Percentiles rank a stretch among this genome's conserved stretches.
phyloP scores from a whole-genome alignment of 2,888 invertebrate species.

The Hyppa rectilinea region DNA sequence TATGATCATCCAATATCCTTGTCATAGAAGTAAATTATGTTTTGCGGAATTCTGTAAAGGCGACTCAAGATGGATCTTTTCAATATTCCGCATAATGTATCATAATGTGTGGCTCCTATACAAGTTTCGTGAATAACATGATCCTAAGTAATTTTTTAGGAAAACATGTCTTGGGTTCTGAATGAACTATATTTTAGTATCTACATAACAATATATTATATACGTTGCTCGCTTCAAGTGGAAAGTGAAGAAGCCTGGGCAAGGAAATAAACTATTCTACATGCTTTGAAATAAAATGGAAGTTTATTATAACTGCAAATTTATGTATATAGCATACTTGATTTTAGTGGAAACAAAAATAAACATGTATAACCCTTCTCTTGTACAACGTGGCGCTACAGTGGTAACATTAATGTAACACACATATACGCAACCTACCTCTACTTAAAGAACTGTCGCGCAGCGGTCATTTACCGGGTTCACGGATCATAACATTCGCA shows the following conservation, averaged over 20 bases:
- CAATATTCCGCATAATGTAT: slow-evolving; percentile 33
- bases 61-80: slow-evolving; percentile 37
- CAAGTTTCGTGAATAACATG: slow-evolving; percentile 37
- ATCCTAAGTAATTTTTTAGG: slow-evolving; percentile 41
- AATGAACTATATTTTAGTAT: slow-evolving; percentile 27
- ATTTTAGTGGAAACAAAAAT: background rate
- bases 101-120: slow-evolving; percentile 31
- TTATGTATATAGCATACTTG: background rate
- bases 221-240: background rate
- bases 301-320: background rate
- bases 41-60: slow-evolving; percentile 17
- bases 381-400: too few species aligned
- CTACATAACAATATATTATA: slow-evolving; percentile 18
- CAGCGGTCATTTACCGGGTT: too few species aligned
- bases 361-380: background rate
- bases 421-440: too few species aligned
- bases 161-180: slow-evolving; percentile 21
- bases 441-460: too few species aligned
- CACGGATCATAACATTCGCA: too few species aligned
- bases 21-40: slow-evolving; percentile 40
- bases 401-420: too few species aligned
- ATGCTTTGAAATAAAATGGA: background rate
- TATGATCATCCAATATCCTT: slow-evolving; percentile 15
- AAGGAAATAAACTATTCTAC: background rate
- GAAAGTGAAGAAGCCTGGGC: background rate